Base-by-base conservation (phyloP, 35 echinoderm and acorn worm genomes). In the Stichopus chloronotus region DNA sequence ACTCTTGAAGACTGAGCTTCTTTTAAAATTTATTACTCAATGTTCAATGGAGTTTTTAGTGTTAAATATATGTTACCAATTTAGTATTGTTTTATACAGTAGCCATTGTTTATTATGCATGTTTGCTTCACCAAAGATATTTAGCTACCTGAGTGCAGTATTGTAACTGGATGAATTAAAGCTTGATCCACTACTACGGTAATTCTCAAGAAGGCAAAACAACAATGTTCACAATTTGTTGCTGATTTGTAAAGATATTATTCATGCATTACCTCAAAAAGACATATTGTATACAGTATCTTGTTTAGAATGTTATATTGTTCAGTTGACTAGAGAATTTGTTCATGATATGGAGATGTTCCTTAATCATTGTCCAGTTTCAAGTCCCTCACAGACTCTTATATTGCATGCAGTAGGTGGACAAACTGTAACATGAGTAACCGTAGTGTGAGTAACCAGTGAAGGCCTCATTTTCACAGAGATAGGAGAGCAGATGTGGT, bases 161-260 rank as follows among this genome's bases (percentile, higher is more conserved):
- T 43, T 43, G 9, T 58, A 85, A 3, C 23, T 53, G 23, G 1
- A 3, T 53, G 20, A 58, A 56, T 7, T 56, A 58, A 85, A 58
- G 82, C 4, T 79, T 79, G 10, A 79, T 20, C 10, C 78, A n/a
- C n/a, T n/a, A n/a, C n/a, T n/a, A n/a, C 21, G 78, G 10, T 6
- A 79, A 20, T 79, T 20, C 23, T 56, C 54, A 85, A 85, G 52
- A 43, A 85, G 4, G 54, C 23, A 14, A 0, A 25, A 56, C 54
- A 53, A 55, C 82, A 85, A 85, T 85, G 82, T 53, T 85, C 82
- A 85, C 8, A 85, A 85, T 85, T 85, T 85, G 43, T 52, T 85
- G 82, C 82, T 4, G 56, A 79, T 85, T 85, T 85, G 82, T 85
- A 52, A 85, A 85, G 82, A 53, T 85, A 85, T 85, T 20, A 85